Evolutionary conservation across 2,888 invertebrate genomes (phyloP).

Genomic region (Caenorhabditis sulstoni): DNA sequence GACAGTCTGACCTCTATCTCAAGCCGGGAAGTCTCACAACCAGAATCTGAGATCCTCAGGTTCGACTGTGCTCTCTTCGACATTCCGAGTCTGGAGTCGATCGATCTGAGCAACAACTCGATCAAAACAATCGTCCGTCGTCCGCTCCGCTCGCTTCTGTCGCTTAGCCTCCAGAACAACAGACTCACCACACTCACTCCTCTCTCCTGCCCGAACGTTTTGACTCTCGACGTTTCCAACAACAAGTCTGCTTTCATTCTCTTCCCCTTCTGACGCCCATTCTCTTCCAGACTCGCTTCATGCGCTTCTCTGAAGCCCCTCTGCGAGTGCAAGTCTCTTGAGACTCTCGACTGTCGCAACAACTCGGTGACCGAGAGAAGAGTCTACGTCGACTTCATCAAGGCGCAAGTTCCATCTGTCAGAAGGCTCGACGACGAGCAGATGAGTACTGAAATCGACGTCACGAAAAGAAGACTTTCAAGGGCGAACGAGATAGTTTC

Average conservation of each 20-base stretch:
- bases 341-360: conserved; percentile 56
- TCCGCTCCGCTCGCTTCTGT: conserved; percentile 23
- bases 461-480: conserved; percentile 44
- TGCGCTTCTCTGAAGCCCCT: conserved; percentile 57
- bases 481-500: conserved; percentile 44
- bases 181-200: conserved; percentile 39
- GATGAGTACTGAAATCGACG: conserved; percentile 46
- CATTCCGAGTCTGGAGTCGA: conserved; percentile 57
- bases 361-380: conserved; percentile 60
- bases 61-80: conserved; percentile 69
- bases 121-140: conserved; percentile 61
- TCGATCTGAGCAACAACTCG: conserved; percentile 69
- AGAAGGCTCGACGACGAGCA: conserved; percentile 39
- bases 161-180: conserved; percentile 47
- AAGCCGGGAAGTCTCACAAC: no score
- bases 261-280: no score
- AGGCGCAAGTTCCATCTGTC: conserved; percentile 52
- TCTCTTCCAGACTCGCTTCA: conserved; percentile 38
- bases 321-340: conserved; percentile 41
- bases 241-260: conserved; percentile 51
- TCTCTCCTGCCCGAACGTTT: conserved; percentile 34
- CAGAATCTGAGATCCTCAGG: conserved; percentile 11
- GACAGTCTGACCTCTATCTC: neutral
- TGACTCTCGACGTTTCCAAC: conserved; percentile 39
- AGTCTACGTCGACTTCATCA: conserved; percentile 61